Evolutionary conservation across 2,888 invertebrate species (phyloP).

Genomic region (Ophion obscuratus): DNA sequence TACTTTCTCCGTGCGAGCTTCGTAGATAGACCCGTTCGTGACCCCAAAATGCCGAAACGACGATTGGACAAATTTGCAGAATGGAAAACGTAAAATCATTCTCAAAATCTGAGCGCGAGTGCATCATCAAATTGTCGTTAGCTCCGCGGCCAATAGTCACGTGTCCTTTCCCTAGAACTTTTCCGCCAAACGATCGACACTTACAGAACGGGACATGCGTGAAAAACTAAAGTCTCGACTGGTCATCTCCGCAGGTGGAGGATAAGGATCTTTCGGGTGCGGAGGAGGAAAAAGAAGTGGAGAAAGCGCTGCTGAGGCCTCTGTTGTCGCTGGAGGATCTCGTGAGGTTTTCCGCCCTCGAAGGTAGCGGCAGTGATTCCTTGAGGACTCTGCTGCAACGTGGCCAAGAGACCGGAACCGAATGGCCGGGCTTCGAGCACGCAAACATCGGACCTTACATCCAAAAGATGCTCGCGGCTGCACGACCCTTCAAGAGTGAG

Average conservation of each 20-base stretch:
- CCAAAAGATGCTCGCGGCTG: conserved; percentile 85
- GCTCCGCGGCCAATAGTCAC: conserved; percentile 31
- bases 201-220: conserved; percentile 68
- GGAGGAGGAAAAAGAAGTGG: conserved; percentile 87
- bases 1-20: background rate
- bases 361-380: conserved; percentile 84
- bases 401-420: conserved; percentile 83
- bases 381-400: conserved; percentile 85
- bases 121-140: background rate
- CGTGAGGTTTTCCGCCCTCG: conserved; percentile 85
- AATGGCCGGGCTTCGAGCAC: conserved; percentile 85
- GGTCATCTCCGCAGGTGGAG: conserved; percentile 83
- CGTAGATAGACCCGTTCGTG: background rate
- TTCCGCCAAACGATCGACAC: conserved; percentile 9
- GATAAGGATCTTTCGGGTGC: conserved; percentile 87
- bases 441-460: conserved; percentile 85
- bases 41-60: background rate
- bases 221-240: conserved; percentile 66
- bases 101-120: background rate
- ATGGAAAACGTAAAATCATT: background rate
- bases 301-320: conserved; percentile 86
- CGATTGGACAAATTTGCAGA: background rate
- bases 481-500: conserved; percentile 81
- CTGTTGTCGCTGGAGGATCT: conserved; percentile 87
- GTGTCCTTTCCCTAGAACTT: conserved; percentile 32